Evolutionary conservation across 1,140 invertebrate genomes (phyloP).

Genomic region (Anoplophora glabripennis): DNA sequence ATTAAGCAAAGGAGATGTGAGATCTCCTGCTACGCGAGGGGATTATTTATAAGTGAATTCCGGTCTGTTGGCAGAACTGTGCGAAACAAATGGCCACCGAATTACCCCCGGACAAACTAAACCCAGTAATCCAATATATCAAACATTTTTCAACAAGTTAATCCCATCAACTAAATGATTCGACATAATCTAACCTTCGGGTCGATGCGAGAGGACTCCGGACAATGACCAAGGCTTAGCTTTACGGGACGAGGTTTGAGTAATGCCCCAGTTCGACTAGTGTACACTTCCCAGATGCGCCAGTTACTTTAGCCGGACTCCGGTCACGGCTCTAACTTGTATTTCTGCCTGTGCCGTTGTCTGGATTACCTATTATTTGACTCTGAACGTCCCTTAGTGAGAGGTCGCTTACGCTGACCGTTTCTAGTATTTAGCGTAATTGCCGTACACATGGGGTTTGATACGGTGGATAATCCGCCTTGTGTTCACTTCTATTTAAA

Average conservation of each 20-base stretch:
- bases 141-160: constrained; percentile 11
- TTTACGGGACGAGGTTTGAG: not conserved
- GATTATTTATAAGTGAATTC: not conserved
- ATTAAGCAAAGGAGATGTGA: no score
- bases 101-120: not conserved
- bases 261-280: not conserved
- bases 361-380: not conserved
- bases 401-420: no score
- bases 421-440: no score
- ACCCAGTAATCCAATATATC: constrained; percentile 10
- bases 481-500: no score
- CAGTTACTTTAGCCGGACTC: not conserved
- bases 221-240: constrained; percentile 1
- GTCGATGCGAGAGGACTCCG: not conserved
- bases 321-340: not conserved
- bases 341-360: not conserved
- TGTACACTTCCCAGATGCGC: not conserved
- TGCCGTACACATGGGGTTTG: no score
- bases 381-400: not conserved
- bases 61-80: not conserved
- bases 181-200: constrained; percentile 2
- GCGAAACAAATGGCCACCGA: not conserved
- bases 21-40: not conserved
- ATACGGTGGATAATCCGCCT: no score
- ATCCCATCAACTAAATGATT: constrained; percentile 13